These are phyloP conservation scores for Kryphioiulus occultus DNA, from an alignment of 2,888 invertebrate genomes.

Conservation along the genomic window DNA sequence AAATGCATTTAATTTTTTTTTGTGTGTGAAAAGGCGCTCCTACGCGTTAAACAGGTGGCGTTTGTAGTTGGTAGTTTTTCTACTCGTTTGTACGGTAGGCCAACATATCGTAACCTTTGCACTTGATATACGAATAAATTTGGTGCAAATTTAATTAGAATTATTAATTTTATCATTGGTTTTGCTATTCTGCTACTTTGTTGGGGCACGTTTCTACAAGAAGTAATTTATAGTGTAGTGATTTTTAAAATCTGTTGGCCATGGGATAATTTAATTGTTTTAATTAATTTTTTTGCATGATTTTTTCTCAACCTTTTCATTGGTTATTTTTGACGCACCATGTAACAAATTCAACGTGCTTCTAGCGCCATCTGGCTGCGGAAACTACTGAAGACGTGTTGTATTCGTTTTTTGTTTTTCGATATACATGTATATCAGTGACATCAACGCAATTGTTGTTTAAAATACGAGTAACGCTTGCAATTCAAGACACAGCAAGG, in stretches of 20 bases:
- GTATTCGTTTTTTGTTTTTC: neutral
- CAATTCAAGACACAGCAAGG: neutral
- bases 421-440: neutral
- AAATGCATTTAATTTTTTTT: neutral
- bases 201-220: neutral
- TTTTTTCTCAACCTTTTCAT: too few relatives aligned
- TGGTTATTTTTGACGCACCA: too few relatives aligned
- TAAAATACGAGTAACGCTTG: too few relatives aligned
- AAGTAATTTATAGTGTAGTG: too few relatives aligned
- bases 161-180: neutral
- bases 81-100: neutral
- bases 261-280: too few relatives aligned
- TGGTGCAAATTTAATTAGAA: neutral
- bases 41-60: neutral
- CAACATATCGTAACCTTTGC: neutral
- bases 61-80: conserved; percentile 1
- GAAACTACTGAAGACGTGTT: too few relatives aligned
- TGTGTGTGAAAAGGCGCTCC: neutral
- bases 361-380: too few relatives aligned
- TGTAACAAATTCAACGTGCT: too few relatives aligned
- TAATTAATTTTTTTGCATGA: too few relatives aligned
- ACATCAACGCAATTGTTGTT: too few relatives aligned
- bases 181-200: too few relatives aligned
- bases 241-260: too few relatives aligned
- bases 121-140: neutral